Evolutionary conservation across 37 sponge, comb jelly and placozoan genomes (phyloP).

Genomic region (Geodia barretti): DNA sequence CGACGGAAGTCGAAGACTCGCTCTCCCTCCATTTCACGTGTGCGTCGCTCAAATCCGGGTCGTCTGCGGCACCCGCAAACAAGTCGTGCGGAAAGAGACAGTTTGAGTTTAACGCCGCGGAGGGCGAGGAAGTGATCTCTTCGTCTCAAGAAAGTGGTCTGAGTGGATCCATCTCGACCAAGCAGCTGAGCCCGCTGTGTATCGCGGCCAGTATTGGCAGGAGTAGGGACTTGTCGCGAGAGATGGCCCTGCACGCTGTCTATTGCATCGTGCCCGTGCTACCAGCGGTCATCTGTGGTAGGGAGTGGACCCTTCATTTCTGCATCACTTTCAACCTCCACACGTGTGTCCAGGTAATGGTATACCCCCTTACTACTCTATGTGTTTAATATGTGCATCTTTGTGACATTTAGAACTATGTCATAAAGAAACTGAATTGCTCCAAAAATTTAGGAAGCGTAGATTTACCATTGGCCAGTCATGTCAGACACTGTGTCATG

Average conservation of each 20-base stretch:
- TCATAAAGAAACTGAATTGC: too few species aligned
- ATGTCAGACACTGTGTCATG: too few species aligned
- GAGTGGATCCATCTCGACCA: slow-evolving; percentile 18
- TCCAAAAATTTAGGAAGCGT: too few species aligned
- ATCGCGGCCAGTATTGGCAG: slow-evolving; percentile 1
- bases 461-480: too few species aligned
- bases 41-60: background rate
- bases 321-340: slow-evolving; percentile 37
- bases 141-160: background rate
- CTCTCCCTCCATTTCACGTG: background rate
- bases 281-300: slow-evolving; percentile 3
- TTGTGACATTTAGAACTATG: too few species aligned
- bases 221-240: background rate
- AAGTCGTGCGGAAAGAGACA: background rate
- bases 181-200: slow-evolving; percentile 18
- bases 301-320: slow-evolving; percentile 33
- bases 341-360: slow-evolving; percentile 22
- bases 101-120: background rate
- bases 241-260: background rate
- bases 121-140: slow-evolving; percentile 7
- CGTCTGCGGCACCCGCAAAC: background rate
- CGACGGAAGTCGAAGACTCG: background rate
- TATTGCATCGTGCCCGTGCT: slow-evolving; percentile 31
- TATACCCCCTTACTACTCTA: background rate
- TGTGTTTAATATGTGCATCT: too few species aligned